Evolutionary conservation across 2,888 invertebrate species (phyloP), one percentile per base, ranked within the genome.

Genomic region (Liopterus haemorrhoidalis): DNA sequence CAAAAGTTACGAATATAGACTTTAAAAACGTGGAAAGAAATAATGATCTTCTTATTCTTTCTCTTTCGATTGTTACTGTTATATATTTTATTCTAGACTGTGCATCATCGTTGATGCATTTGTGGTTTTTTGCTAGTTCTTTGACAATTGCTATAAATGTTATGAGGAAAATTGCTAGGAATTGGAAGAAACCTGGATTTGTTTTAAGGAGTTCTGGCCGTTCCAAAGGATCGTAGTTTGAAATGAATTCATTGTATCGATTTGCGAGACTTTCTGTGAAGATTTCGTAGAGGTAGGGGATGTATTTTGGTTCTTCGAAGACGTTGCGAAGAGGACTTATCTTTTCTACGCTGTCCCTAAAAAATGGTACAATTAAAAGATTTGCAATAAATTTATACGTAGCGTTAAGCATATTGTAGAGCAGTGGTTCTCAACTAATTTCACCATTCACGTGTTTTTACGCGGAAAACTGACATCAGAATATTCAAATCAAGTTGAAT

Each of bases 221-320:
- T 61, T 87, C 85, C 4, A 82, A 68, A 0, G 87, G 86, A 61
- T 88, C 88, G 52, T 85, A 83, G 57, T 81, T 79, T 16, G 80
- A 82, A 4, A 85, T 76, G 54, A 87, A 85, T 57, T 85, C 85
- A 59, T 87, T 87, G 87, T 87, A 88, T 14, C 76, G 71, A 54
- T 85, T 85, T 12, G 82, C 77, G 21, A 84, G 65, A 47, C 78
- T 78, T 54, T 83, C 81, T 27, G 76, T 73, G 9, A 87, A 54
- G 52, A 82, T 82, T 25, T 78, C 76, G 62, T 78, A 78, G 6
- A 88, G 68, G 43, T 78, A 73, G 15, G 80, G 80, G 37, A 83
- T 74, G 12, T 80, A 79, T 47, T 75, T 72, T 0, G 80, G 79
- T 14, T 72, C 70, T 8, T 76, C 73, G 31, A 80, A 72, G 6